Percentiles rank a stretch among this genome's conserved stretches.
Conservation (phyloP, 2,888 invertebrate species). For the Himalopsyche tibetana region DNA sequence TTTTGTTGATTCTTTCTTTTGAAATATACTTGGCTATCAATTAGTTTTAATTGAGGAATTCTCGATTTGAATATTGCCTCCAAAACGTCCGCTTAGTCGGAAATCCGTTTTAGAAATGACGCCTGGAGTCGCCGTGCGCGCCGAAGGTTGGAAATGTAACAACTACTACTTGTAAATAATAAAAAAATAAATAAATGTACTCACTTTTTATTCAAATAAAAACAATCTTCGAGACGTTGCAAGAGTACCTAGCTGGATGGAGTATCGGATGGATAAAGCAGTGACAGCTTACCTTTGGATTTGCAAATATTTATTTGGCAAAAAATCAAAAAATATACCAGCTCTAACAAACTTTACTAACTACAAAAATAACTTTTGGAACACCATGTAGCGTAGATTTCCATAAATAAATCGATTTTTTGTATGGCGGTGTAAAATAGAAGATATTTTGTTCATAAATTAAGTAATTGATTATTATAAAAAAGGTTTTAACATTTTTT, state of each 20-base stretch:
- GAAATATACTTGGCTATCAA: too few relatives aligned
- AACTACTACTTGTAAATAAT: conserved; percentile 57
- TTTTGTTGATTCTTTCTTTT: too few relatives aligned
- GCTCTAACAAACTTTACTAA: too few relatives aligned
- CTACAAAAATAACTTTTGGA: too few relatives aligned
- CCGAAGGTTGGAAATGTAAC: conserved; percentile 51
- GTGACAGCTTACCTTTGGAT: conserved; percentile 46
- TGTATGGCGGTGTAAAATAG: too few relatives aligned
- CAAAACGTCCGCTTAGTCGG: conserved; percentile 62
- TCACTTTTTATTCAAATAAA: conserved; percentile 63
- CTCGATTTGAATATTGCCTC: conserved; percentile 52
- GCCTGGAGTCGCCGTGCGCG: conserved; percentile 51
- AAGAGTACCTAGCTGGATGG: conserved; percentile 37
- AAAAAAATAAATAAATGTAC: conserved; percentile 59
- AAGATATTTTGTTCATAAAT: too few relatives aligned
- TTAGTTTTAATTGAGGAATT: not conserved
- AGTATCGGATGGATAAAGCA: conserved; percentile 57
- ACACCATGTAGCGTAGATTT: too few relatives aligned
- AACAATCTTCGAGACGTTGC: conserved; percentile 58
- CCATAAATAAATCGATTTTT: too few relatives aligned
- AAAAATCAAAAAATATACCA: too few relatives aligned
- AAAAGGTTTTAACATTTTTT: too few relatives aligned
- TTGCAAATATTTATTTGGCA: not conserved
- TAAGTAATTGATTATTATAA: too few relatives aligned
- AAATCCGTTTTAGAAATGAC: conserved; percentile 65